Percentiles rank a stretch among this genome's conserved stretches.
phyloP scores from a whole-genome alignment of 2,888 invertebrate genomes.

The Orchesellides sinensis region DNA sequence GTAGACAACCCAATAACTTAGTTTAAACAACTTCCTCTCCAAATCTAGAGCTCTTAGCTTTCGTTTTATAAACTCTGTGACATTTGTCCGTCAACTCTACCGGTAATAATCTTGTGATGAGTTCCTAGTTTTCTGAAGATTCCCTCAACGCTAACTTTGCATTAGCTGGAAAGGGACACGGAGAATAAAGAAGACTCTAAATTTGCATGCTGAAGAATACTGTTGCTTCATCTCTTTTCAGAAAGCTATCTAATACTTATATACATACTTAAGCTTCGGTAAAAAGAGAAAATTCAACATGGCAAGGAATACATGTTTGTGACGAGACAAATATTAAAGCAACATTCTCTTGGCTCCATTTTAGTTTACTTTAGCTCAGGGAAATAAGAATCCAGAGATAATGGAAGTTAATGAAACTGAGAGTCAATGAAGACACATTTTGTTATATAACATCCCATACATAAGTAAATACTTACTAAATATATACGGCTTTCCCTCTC shows the following conservation, averaged over 20 bases:
- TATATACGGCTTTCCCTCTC: not conserved
- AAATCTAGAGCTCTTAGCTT: too few relatives aligned
- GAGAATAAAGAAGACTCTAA: too few relatives aligned
- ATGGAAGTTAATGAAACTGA: constrained; percentile 48
- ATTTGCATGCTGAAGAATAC: too few relatives aligned
- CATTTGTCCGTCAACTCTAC: too few relatives aligned
- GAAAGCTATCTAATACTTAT: not conserved
- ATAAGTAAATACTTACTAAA: not conserved
- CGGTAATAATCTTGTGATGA: too few relatives aligned
- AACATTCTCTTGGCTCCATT: constrained; percentile 4
- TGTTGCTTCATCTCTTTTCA: not conserved
- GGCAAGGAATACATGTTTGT: not conserved
- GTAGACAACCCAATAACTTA: too few relatives aligned
- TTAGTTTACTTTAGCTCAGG: constrained; percentile 34
- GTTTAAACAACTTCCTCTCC: too few relatives aligned
- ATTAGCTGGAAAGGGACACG: too few relatives aligned
- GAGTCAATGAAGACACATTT: not conserved
- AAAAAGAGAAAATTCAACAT: not conserved
- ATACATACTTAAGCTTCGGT: too few relatives aligned
- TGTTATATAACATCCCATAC: not conserved
- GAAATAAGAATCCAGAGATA: constrained; percentile 31
- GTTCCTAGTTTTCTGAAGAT: too few relatives aligned
- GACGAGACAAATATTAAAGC: constrained; percentile 8
- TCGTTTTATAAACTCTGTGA: too few relatives aligned
- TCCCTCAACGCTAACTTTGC: too few relatives aligned